These are phyloP conservation scores for Lycia hirtaria DNA, from an alignment of 2,888 invertebrate genomes.

Conservation along the genomic window DNA sequence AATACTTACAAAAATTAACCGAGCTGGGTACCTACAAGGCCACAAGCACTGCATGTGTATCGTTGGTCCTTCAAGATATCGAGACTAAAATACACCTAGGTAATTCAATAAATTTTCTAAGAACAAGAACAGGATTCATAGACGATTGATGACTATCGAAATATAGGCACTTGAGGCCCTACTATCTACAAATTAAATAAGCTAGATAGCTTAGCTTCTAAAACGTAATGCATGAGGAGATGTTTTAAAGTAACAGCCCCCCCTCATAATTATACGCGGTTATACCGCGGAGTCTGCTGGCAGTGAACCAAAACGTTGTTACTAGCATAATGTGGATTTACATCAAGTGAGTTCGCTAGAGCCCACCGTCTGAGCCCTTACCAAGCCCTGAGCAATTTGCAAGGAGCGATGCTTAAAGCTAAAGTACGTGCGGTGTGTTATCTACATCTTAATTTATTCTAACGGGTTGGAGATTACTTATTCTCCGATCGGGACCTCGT, in stretches of 20 bases:
- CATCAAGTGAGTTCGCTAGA: conserved; percentile 58
- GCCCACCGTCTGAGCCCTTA: conserved; percentile 43
- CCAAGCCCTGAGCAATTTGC: conserved; percentile 70
- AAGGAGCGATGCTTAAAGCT: conserved; percentile 52
- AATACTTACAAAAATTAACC: too few species aligned
- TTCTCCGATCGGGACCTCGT: conserved; percentile 14
- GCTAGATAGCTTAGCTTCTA: too few species aligned
- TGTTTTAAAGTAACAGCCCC: conserved; percentile 29
- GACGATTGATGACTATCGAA: too few species aligned
- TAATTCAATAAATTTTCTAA: too few species aligned
- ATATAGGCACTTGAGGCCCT: too few species aligned
- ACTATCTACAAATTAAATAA: too few species aligned
- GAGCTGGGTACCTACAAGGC: too few species aligned
- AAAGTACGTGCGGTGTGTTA: conserved; percentile 45
- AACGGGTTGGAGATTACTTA: conserved; percentile 35
- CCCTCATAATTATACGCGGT: conserved; percentile 43
- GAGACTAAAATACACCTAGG: too few species aligned
- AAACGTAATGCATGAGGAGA: not conserved
- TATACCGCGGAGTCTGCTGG: conserved; percentile 64
- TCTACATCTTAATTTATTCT: conserved; percentile 53
- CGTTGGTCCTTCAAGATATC: too few species aligned
- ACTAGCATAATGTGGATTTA: conserved; percentile 80
- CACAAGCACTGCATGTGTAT: too few species aligned
- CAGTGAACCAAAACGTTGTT: conserved; percentile 80
- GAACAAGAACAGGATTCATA: too few species aligned